phyloP scores from a whole-genome alignment of 2,113 vertebrate species.

The Laticauda colubrina region DNA sequence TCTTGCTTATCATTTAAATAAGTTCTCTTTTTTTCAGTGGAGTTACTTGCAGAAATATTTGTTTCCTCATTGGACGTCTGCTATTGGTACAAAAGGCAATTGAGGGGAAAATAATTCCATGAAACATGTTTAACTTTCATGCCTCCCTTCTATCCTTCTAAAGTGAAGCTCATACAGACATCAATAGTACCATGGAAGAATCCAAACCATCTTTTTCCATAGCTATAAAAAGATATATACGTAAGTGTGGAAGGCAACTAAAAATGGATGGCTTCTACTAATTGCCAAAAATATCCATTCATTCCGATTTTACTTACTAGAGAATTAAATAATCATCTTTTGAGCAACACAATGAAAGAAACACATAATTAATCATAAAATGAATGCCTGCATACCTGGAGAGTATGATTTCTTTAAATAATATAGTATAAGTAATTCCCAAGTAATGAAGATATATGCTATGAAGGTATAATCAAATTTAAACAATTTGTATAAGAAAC shows the following conservation, averaged over 20 bases:
- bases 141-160: constrained; percentile 60
- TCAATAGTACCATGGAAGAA: constrained; percentile 37
- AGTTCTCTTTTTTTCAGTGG: constrained; percentile 68
- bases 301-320: background rate
- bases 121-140: constrained; percentile 65
- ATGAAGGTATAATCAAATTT: constrained; percentile 2
- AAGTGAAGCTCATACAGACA: constrained; percentile 48
- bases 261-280: constrained; percentile 12
- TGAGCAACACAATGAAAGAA: constrained; percentile 2
- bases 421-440: constrained; percentile 7
- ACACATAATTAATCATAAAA: background rate
- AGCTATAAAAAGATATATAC: constrained; percentile 33
- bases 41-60: constrained; percentile 70
- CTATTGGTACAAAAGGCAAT: constrained; percentile 63
- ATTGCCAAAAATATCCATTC: background rate
- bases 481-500: constrained; percentile 17
- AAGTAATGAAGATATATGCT: constrained; percentile 21
- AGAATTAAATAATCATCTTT: constrained; percentile 18
- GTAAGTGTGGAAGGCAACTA: constrained; percentile 24
- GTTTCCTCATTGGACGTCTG: constrained; percentile 67
- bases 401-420: constrained; percentile 12
- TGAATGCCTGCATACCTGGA: background rate
- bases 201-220: constrained; percentile 27
- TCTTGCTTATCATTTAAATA: constrained; percentile 62
- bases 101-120: constrained; percentile 60